Percentiles rank a stretch among this genome's conserved stretches.
phyloP scores from a whole-genome alignment of 2,113 vertebrate genomes.

The Perognathus longimembris region DNA sequence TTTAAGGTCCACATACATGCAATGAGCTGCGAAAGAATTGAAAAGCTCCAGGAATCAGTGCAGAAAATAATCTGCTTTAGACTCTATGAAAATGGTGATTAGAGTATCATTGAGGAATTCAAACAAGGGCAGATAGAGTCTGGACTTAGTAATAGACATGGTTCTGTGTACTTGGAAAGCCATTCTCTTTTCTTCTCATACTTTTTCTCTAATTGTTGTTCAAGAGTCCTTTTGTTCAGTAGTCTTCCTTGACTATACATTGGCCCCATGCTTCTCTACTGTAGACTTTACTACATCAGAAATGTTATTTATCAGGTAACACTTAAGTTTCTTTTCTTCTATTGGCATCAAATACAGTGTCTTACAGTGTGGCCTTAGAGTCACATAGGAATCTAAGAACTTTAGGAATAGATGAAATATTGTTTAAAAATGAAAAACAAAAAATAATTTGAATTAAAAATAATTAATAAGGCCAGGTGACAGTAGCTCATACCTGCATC shows the following conservation, averaged over 20 bases:
- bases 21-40: neutral
- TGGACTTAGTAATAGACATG: accelerated
- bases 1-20: neutral
- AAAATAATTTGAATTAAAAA: neutral
- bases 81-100: neutral
- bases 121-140: neutral
- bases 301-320: neutral
- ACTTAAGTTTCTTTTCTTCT: neutral
- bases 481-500: too few species aligned
- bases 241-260: neutral
- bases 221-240: neutral
- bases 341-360: neutral
- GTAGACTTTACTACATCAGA: neutral
- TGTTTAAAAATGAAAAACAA: neutral
- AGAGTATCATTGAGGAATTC: neutral
- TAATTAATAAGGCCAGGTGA: neutral
- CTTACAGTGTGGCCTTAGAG: neutral
- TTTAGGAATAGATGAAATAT: neutral
- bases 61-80: neutral
- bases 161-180: neutral
- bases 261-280: neutral
- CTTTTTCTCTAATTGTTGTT: neutral
- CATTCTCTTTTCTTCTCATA: neutral
- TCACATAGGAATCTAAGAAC: neutral
- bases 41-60: neutral